Base-by-base conservation (phyloP, 2,888 invertebrate genomes). In the Papilio demoleus region DNA sequence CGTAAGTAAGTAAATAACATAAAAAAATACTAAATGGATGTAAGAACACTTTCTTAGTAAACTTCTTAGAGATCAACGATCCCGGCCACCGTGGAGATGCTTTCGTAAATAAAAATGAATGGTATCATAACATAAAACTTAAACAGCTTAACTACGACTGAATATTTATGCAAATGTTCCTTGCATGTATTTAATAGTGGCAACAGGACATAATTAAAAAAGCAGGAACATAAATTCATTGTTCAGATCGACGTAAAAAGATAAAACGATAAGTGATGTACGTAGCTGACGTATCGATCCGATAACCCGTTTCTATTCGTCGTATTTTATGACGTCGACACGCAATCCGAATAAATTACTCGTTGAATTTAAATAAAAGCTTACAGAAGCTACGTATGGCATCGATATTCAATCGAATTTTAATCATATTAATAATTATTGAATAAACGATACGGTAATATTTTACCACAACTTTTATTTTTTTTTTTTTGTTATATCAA, bases 261-360 rank as follows among this genome's bases (percentile, higher is more conserved):
- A 65, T n/a, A 17, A 36, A 36, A 27, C 47, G 59, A 65, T 65
- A 65, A 65, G 56, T 22, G 17, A 42, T 40, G 14, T 65, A 64
- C 64, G 50, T 36, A 36, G 19, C 31, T 65, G 56, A 56, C 65
- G 65, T 56, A 42, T 65, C 56, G 31, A 65, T 40, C 40, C 17
- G 42, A 31, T 65, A 65, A 56, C 42, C 40, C 31, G 65, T 40
- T 65, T 65, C 42, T 59, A 66, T 66, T 59, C 66, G 47, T 60
- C 60, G 66, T 38, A 36, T 58, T 59, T 47, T 36, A 60, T 60
- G 60, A 60, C 59, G 47, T 45, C n/a, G 36, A 38, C 45, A 59
- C 65, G 42, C 45, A 36, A 59, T 17, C 31, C 17, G 42, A 59
- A 47, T 59, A 59, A 58, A 59, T 59, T 24, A 47, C 45, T 14